Base-by-base conservation (phyloP, 2,888 invertebrate genomes). In the Phengaris alcon region DNA sequence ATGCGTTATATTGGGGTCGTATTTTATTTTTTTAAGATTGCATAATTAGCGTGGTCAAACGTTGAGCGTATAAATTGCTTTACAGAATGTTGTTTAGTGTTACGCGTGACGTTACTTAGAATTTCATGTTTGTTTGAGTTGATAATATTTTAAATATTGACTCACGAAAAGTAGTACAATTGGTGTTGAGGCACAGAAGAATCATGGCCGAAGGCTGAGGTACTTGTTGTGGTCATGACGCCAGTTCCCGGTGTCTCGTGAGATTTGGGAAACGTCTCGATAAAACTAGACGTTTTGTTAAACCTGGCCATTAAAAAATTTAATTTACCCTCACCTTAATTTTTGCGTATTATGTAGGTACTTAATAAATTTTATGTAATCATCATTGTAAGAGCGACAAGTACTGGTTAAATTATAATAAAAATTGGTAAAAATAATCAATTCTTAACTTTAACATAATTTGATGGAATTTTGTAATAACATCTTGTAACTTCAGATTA, bases 1-100 rank as follows among this genome's bases (percentile, higher is more conserved):
- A 72, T 54, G 54, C 13, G 52, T 22, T 72, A 35, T 72, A 52
- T 15, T 22, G 52, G 35, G 22, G 51, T 70, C 70, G 72, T 72
- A 72, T 35, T 22, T 72, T 72, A 54, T 10, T 70, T 70, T 69
- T 72, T 72, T 22, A 4, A 7, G 52, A 72, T 72, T 72, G 72
- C 52, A 52, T 72, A 72, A 72, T 72, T 52, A 52, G 72, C 22
- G 72, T 72, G 51, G 51, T 54, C 52, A 8, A 35, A 54, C 15
- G 52, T 51, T 52, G 35, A 72, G 13, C 52, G 51, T 54, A 72
- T 22, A 12, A 72, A 52, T 13, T 35, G 52, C 46, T 70, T 35
- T 22, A 69, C 57, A 15, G 51, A 72, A 72, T 35, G 72, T 52
- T 70, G 48, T 72, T 15, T 51, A 52, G 64, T 44, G 64, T 64